phyloP scores from a whole-genome alignment of 2,888 invertebrate genomes.

The Phragmatobia fuliginosa region DNA sequence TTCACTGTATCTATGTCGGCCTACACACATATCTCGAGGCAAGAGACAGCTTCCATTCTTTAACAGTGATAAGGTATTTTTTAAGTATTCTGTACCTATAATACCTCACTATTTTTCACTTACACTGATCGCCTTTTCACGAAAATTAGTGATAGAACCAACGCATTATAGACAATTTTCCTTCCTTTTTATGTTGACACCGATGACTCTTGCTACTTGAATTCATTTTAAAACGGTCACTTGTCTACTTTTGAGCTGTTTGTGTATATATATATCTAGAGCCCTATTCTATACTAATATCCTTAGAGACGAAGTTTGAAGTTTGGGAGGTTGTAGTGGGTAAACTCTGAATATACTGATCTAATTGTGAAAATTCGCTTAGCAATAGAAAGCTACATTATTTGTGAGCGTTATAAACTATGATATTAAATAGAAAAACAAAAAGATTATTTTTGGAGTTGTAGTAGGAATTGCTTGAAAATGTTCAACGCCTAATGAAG shows the following conservation, averaged over 20 bases:
- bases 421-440: no score
- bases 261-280: background rate
- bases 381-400: no score
- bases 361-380: no score
- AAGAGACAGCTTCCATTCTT: conserved; percentile 27
- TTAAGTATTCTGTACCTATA: background rate
- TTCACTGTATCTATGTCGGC: conserved; percentile 26
- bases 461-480: no score
- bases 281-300: no score
- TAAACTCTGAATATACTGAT: no score
- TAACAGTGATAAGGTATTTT: conserved; percentile 14
- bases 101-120: background rate
- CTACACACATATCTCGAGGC: conserved; percentile 8
- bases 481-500: no score
- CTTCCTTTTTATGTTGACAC: background rate
- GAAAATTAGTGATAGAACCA: background rate
- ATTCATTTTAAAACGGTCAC: background rate
- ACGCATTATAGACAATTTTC: background rate
- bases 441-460: no score
- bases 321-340: no score
- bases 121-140: background rate
- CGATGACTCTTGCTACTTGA: background rate
- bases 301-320: no score
- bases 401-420: no score
- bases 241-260: background rate